These are phyloP conservation scores for Malurus splendens DNA, from an alignment of 2,797 vertebrate genomes.

Conservation along the genomic window DNA sequence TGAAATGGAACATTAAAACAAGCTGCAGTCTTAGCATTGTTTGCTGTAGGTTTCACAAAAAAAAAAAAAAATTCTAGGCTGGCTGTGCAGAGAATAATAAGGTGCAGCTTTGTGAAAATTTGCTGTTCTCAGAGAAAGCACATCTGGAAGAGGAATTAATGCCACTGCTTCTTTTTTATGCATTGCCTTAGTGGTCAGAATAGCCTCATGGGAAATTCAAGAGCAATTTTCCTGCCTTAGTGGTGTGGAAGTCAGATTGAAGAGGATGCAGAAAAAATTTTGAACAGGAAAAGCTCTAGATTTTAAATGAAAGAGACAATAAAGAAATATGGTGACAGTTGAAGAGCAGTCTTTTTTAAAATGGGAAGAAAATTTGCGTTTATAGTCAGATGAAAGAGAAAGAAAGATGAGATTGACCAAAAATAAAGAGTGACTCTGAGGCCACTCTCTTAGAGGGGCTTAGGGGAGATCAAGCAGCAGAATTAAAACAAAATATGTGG, in stretches of 20 bases:
- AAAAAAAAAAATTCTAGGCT: background rate
- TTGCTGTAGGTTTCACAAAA: background rate
- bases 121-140: slow-evolving; percentile 14
- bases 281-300: background rate
- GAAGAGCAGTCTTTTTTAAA: background rate
- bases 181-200: background rate
- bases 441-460: background rate
- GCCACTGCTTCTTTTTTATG: background rate
- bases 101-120: slow-evolving; percentile 22
- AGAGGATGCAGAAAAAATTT: background rate
- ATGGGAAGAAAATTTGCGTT: background rate
- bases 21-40: background rate
- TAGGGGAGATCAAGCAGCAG: background rate
- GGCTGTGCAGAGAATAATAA: slow-evolving; percentile 8
- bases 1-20: background rate
- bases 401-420: background rate
- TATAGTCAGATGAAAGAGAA: background rate
- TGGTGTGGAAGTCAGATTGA: background rate
- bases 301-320: background rate
- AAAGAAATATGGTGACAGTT: background rate
- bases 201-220: background rate
- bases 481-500: background rate
- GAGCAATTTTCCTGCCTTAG: background rate
- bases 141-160: slow-evolving; percentile 30
- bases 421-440: background rate